Base-by-base conservation (phyloP, 1,140 invertebrate species). In the Diabrotica virgifera region DNA sequence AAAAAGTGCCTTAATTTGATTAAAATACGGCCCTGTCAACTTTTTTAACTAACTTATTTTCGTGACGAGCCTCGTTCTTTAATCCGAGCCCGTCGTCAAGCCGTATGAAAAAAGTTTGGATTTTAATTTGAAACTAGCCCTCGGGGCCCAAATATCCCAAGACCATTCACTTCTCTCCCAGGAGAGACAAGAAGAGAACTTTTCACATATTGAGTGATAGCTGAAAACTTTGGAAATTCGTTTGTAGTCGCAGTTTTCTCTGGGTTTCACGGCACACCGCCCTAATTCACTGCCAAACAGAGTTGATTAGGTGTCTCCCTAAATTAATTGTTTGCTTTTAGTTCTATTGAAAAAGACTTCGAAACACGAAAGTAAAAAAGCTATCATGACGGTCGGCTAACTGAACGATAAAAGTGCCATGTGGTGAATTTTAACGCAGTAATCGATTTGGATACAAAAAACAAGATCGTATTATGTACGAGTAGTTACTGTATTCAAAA, bases 281-380 rank as follows among this genome's bases (percentile, higher is more conserved):
- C n/a, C 40, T 46, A 46, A 46, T 46, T 46, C n/a, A 46, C n/a
- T 3, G 40, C 40, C 40, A 46, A 24, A 46, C 40, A 46, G n/a
- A 46, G 40, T 46, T 46, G n/a, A 46, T 46, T 46, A 46, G 40
- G 40, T 46, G 40, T 46, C 40, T 46, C 40, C n/a, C 40, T 46
- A 46, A 46, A 46, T 46, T 46, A 46, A 46, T 46, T 46, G n/a
- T 46, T 6, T 46, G 40, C 40, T 46, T 46, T 46, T 46, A 46
- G 40, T 46, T 46, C n/a, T 46, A 46, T 46, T n/a, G 40, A 46
- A 46, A 46, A 46, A 46, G 40, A 46, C 40, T 46, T 46, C 40
- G 8, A 46, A 8, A 46, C 40, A 10, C 8, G 5, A 46, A 46
- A 46, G 40, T 46, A 46, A 24, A 24, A 24, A 24, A 24, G 24